phyloP scores from a whole-genome alignment of 1,140 invertebrate species.

The Anadara kagoshimensis region DNA sequence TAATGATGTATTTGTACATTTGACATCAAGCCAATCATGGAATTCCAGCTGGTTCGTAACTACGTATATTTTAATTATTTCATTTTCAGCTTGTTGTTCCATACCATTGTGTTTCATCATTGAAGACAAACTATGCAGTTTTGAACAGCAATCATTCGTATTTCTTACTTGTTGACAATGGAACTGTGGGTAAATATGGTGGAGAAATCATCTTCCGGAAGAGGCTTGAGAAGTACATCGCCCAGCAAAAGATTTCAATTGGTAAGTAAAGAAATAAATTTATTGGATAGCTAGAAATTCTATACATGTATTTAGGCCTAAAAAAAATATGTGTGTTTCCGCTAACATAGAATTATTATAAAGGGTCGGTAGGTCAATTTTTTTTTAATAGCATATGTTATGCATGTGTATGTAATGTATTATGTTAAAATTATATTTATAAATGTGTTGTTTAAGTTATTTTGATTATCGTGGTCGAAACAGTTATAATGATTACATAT shows the following conservation, averaged over 20 bases:
- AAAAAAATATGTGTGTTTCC: too few relatives aligned
- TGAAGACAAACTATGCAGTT: constrained; percentile 85
- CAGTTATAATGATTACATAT: too few relatives aligned
- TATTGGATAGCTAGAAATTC: not conserved
- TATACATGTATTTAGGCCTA: too few relatives aligned
- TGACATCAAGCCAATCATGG: too few relatives aligned
- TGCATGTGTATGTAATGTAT: too few relatives aligned
- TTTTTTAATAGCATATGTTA: too few relatives aligned
- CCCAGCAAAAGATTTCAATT: constrained; percentile 71
- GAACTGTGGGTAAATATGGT: constrained; percentile 92
- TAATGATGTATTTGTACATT: too few relatives aligned
- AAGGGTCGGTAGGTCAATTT: too few relatives aligned
- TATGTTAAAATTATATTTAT: too few relatives aligned
- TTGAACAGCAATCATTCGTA: constrained; percentile 97
- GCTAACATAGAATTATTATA: too few relatives aligned
- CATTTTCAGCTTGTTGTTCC: constrained; percentile 76
- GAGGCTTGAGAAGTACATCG: constrained; percentile 91
- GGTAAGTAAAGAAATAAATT: constrained; percentile 56
- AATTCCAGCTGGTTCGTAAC: not conserved
- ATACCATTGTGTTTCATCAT: constrained; percentile 74
- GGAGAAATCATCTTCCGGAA: constrained; percentile 92
- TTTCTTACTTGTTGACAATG: constrained; percentile 97
- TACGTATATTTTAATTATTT: not conserved
- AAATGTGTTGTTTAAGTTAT: too few relatives aligned
- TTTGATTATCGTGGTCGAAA: too few relatives aligned